Conservation (phyloP, 2,797 vertebrate species). For the Margarornis squamiger region DNA sequence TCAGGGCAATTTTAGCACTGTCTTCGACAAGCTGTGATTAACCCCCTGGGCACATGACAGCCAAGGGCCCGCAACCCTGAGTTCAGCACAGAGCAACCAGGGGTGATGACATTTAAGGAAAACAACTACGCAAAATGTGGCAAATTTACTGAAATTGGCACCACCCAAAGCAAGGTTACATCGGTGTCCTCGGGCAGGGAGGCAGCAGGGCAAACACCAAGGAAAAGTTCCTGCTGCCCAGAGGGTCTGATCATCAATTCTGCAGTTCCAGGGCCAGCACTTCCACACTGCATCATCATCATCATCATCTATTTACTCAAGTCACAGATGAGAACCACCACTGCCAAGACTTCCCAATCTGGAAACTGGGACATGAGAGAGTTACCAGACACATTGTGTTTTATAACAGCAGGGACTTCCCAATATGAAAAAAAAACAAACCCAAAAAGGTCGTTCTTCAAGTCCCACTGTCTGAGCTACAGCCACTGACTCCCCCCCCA, state of each 20-base stretch:
- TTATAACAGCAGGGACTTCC: background rate
- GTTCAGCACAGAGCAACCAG: background rate
- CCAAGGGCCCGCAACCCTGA: background rate
- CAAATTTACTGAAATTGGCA: background rate
- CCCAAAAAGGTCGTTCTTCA: background rate
- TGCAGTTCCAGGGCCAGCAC: background rate
- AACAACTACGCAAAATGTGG: rapidly evolving
- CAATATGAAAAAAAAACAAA: background rate
- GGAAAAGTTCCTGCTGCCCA: background rate
- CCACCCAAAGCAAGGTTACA: background rate
- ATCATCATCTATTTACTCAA: background rate
- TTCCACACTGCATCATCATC: background rate
- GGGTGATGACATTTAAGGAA: background rate
- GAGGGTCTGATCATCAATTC: background rate
- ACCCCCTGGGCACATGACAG: background rate
- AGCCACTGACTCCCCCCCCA: rapidly evolving
- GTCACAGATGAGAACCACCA: background rate
- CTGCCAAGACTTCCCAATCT: background rate
- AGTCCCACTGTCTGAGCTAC: background rate
- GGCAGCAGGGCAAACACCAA: background rate
- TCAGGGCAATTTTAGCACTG: background rate
- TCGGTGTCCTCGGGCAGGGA: rapidly evolving
- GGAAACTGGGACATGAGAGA: background rate
- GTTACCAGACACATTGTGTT: background rate
- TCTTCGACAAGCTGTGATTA: background rate